Conservation (phyloP, 2,797 vertebrate species). For the Strix occidentalis region DNA sequence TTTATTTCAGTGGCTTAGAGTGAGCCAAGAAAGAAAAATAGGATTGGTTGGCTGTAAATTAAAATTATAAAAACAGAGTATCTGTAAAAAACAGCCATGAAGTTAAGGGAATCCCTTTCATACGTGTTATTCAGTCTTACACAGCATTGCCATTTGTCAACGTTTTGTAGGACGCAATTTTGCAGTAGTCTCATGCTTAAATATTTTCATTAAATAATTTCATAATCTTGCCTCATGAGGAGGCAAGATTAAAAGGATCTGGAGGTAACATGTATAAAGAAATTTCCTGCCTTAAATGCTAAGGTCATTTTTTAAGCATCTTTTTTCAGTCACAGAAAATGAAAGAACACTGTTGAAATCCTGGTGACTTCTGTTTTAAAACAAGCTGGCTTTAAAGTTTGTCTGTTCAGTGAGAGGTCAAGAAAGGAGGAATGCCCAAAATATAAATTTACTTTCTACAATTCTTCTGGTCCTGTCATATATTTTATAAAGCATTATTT, state of each 20-base stretch:
- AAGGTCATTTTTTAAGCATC: background rate
- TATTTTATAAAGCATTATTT: background rate
- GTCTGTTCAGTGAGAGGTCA: background rate
- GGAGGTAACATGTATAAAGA: background rate
- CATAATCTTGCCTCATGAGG: background rate
- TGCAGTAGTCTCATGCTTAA: background rate
- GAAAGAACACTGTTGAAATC: background rate
- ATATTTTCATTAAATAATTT: background rate
- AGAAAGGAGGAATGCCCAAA: background rate
- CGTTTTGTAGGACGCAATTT: background rate
- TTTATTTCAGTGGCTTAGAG: background rate
- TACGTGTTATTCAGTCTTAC: background rate
- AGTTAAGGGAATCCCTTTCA: background rate
- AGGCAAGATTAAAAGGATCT: background rate
- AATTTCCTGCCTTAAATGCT: background rate
- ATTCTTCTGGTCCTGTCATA: background rate
- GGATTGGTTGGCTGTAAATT: background rate
- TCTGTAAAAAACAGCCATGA: background rate
- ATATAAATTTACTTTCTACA: background rate
- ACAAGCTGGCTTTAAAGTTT: background rate
- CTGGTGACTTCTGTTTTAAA: background rate
- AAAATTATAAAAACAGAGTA: background rate
- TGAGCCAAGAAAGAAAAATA: background rate
- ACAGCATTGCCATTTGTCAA: background rate
- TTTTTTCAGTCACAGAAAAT: background rate